A percentile compares a stretch with the other conserved stretches of the same genome.
Evolutionary conservation across 2,888 invertebrate species (phyloP).

Genomic region (Drosophila heteroneura): DNA sequence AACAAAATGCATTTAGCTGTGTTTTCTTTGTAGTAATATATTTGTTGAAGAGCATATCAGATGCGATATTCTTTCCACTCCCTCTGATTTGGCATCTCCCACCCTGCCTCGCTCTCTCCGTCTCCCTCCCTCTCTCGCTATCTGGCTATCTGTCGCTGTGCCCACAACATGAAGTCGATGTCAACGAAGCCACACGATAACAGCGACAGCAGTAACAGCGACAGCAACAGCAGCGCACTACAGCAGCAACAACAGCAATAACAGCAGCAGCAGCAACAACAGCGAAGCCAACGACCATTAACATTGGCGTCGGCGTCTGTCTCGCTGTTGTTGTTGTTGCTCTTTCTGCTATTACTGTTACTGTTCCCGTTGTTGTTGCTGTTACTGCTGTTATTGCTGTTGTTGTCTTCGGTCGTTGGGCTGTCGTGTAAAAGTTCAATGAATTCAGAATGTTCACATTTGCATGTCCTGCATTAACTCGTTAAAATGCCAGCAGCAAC

Average conservation of each 20-base stretch:
- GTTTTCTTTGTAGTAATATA: neutral
- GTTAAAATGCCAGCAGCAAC: constrained; percentile 77
- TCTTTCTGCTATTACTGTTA: neutral
- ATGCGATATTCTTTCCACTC: neutral
- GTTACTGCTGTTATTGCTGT: constrained; percentile 9
- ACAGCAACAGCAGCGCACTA: neutral
- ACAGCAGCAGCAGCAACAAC: neutral
- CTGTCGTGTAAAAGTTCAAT: constrained; percentile 74
- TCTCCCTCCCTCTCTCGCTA: neutral
- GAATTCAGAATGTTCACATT: constrained; percentile 79
- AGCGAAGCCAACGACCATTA: constrained; percentile 2
- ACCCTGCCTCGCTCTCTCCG: neutral
- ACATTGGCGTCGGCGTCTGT: constrained; percentile 1
- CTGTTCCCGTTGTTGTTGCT: neutral
- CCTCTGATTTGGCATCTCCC: neutral
- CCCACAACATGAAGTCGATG: constrained; percentile 13
- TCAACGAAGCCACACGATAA: constrained; percentile 47
- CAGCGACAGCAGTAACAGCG: constrained; percentile 7
- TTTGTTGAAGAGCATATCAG: constrained; percentile 6
- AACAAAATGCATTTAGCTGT: neutral
- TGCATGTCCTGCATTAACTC: constrained; percentile 83
- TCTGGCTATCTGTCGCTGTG: neutral
- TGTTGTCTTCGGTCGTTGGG: constrained; percentile 47
- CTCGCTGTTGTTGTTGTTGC: neutral
- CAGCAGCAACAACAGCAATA: constrained; percentile 5